Evolutionary conservation across 1,140 invertebrate genomes (phyloP), one percentile per base, ranked within the genome.

Genomic region (Aphaenogaster rudis): DNA sequence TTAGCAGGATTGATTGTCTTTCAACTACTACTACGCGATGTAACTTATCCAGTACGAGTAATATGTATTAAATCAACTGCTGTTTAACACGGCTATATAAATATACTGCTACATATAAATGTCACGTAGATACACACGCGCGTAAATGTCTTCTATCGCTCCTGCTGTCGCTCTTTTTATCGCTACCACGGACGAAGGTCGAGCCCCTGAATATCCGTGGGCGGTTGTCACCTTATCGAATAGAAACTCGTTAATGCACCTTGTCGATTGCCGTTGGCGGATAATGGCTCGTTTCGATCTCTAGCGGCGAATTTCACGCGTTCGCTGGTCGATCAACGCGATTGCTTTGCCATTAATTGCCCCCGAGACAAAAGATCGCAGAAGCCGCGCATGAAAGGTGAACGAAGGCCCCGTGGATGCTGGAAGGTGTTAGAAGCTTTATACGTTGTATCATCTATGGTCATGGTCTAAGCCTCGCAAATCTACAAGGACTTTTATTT

Each of bases 251-350:
- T 76, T 78, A 85, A 77, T 85, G 36, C 17, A 50, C 42, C 48
- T 82, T 63, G 67, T 84, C 66, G 64, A 50, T 52, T 36, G 39
- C 42, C 42, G 6, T 61, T 48, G 42, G 8, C 33, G 13, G 6
- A 57, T 86, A 84, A 84, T 74, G n/a, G 7, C 7, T 64, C 54
- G 81, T 87, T 87, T 82, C 59, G 50, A 82, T 82, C 17, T 87
- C 48, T 59, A 82, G 42, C 28, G 36, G 66, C 36, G 33, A 63
- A 77, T 85, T 85, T 85, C 59, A 78, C 59, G 82, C 33, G 17
- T 28, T 52, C 36, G n/a, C 28, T 63, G 57, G 42, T 84, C 71
- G 57, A 85, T 77, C 57, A 21, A 21, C 33, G 39, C 45, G 15
- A 85, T 63, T 52, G 39, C 57, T 42, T 48, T 59, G 17, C 69